These are phyloP conservation scores for Atethmia centrago DNA, from an alignment of 2,888 invertebrate genomes.

Conservation along the genomic window DNA sequence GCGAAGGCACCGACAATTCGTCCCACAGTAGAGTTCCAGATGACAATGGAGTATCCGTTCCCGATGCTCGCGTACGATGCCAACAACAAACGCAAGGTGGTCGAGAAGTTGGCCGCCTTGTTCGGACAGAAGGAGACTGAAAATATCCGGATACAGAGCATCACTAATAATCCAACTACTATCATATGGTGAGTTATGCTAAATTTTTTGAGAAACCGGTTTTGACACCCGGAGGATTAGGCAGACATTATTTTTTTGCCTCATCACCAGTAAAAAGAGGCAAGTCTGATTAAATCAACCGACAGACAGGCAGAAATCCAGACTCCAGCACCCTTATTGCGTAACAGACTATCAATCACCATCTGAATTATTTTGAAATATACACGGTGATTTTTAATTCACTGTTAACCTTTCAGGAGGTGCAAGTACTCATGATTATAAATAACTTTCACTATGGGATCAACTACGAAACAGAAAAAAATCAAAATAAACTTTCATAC, in stretches of 20 bases:
- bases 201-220: neutral
- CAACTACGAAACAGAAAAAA: no score
- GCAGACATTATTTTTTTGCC: neutral
- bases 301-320: neutral
- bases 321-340: no score
- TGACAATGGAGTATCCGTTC: constrained; percentile 93
- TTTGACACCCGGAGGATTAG: no score
- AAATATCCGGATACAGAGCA: constrained; percentile 93
- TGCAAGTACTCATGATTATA: no score
- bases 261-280: neutral
- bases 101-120: constrained; percentile 94
- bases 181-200: constrained; percentile 91
- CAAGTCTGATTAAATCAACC: neutral
- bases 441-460: no score
- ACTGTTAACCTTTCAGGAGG: no score
- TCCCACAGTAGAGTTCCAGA: constrained; percentile 95
- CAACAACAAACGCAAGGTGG: constrained; percentile 93
- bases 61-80: constrained; percentile 93
- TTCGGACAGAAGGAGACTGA: constrained; percentile 94
- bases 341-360: no score
- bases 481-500: no score
- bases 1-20: constrained; percentile 91
- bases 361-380: no score
- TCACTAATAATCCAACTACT: constrained; percentile 92
- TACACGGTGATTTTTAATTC: no score